Conservation (phyloP, 2,797 vertebrate genomes). For the Craterocephalus amniculus region DNA sequence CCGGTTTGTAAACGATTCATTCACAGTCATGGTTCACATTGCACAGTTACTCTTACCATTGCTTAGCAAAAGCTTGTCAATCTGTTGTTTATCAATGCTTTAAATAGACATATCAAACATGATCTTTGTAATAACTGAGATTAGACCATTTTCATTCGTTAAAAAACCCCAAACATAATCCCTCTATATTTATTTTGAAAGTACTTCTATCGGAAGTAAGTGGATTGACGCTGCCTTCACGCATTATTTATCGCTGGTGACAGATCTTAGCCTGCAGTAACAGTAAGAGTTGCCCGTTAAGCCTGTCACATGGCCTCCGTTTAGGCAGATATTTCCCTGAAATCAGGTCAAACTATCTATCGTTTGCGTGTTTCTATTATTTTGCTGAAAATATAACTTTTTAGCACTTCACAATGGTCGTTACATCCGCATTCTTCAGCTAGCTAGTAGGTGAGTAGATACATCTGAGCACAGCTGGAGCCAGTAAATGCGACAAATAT, state of each 20-base stretch:
- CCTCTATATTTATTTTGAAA: not conserved
- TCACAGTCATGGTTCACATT: too few species aligned
- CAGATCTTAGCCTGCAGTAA: not conserved
- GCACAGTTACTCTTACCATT: too few species aligned
- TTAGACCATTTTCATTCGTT: not conserved
- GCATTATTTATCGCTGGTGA: too few species aligned
- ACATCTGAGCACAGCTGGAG: not conserved
- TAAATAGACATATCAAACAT: too few species aligned
- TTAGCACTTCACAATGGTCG: not conserved
- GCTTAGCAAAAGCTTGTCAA: not conserved
- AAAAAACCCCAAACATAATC: not conserved
- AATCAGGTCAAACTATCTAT: not conserved
- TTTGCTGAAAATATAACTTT: constrained; percentile 1
- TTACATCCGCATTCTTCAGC: constrained; percentile 31
- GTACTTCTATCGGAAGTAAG: not conserved
- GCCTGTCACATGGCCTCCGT: not conserved
- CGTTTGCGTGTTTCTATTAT: not conserved
- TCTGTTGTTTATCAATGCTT: not conserved
- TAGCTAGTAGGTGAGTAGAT: constrained; percentile 17
- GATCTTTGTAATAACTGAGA: too few species aligned
- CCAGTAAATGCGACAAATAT: not conserved
- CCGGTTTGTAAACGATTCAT: constrained; percentile 12
- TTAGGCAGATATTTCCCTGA: not conserved
- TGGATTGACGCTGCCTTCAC: not conserved
- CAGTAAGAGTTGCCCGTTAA: constrained; percentile 7